Conservation (phyloP, 2,113 vertebrate species). For the Alligator sinensis region DNA sequence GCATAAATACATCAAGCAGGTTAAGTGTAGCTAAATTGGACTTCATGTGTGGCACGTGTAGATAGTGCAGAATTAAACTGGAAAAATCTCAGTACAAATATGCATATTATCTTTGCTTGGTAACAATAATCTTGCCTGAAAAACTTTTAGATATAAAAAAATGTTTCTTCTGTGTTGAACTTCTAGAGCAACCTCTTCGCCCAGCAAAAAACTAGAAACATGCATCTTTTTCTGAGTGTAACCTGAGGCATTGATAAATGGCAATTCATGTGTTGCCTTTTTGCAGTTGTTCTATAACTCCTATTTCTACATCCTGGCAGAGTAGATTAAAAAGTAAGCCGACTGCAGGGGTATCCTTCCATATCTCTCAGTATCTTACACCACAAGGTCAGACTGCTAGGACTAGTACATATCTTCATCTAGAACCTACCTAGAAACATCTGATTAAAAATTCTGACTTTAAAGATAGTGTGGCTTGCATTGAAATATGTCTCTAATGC, state of each 20-base stretch:
- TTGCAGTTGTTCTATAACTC: fast-evolving
- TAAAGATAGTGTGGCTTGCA: not conserved
- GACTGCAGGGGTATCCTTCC: not conserved
- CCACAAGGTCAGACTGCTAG: too few species aligned
- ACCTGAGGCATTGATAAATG: not conserved
- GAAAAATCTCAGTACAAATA: not conserved
- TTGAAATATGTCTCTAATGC: not conserved
- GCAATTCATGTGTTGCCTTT: not conserved
- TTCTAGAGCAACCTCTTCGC: not conserved
- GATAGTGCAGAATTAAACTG: too few species aligned
- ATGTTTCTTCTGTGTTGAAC: not conserved
- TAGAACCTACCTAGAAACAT: too few species aligned
- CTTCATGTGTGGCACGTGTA: not conserved
- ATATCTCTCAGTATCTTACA: fast-evolving
- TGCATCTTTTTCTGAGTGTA: too few species aligned
- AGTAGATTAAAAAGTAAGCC: not conserved
- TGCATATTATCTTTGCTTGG: not conserved
- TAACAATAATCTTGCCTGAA: not conserved
- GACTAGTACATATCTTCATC: too few species aligned
- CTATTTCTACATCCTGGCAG: fast-evolving
- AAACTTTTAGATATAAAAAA: too few species aligned
- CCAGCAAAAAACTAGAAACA: too few species aligned
- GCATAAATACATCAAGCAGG: not conserved
- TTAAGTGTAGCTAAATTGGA: not conserved
- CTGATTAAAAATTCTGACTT: fast-evolving